These are phyloP conservation scores for Zaprionus gabonicus DNA, from an alignment of 1,140 invertebrate species.

Conservation along the genomic window DNA sequence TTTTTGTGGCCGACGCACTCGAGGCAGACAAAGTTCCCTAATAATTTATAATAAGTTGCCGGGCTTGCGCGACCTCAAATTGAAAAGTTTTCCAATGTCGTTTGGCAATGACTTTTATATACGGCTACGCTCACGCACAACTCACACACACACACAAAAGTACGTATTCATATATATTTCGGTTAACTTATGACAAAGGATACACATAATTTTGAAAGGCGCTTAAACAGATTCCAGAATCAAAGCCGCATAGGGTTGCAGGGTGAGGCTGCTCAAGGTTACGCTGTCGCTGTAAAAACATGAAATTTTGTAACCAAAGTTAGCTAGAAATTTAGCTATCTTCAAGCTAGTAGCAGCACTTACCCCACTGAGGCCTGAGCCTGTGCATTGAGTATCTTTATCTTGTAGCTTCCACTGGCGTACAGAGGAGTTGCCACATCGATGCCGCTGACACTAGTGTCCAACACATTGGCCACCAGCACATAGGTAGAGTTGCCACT, in stretches of 20 bases:
- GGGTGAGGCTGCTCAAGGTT: conserved; percentile 47
- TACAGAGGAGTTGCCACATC: conserved; percentile 53
- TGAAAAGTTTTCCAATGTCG: conserved; percentile 73
- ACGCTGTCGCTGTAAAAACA: conserved; percentile 39
- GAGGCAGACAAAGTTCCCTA: conserved; percentile 71
- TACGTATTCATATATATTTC: conserved; percentile 24
- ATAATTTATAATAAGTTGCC: conserved; percentile 79
- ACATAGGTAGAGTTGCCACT: conserved; percentile 53
- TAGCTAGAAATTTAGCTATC: conserved; percentile 12
- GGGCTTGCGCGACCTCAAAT: conserved; percentile 62
- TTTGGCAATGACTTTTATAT: conserved; percentile 42
- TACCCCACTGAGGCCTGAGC: conserved; percentile 55
- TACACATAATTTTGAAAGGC: conserved; percentile 29
- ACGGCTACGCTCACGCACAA: neutral
- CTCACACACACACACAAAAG: conserved; percentile 18
- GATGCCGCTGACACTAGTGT: conserved; percentile 37
- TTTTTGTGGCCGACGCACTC: conserved; percentile 46
- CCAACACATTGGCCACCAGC: conserved; percentile 67
- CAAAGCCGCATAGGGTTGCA: conserved; percentile 66
- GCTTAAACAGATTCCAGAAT: conserved; percentile 67
- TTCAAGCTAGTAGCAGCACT: conserved; percentile 22
- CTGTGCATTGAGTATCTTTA: conserved; percentile 58
- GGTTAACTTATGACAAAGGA: conserved; percentile 63
- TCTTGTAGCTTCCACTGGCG: conserved; percentile 51
- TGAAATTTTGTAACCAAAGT: neutral